Percentiles rank a stretch among this genome's conserved stretches.
Evolutionary conservation across 2,797 vertebrate genomes (phyloP).

Genomic region (Phataginus tricuspis): DNA sequence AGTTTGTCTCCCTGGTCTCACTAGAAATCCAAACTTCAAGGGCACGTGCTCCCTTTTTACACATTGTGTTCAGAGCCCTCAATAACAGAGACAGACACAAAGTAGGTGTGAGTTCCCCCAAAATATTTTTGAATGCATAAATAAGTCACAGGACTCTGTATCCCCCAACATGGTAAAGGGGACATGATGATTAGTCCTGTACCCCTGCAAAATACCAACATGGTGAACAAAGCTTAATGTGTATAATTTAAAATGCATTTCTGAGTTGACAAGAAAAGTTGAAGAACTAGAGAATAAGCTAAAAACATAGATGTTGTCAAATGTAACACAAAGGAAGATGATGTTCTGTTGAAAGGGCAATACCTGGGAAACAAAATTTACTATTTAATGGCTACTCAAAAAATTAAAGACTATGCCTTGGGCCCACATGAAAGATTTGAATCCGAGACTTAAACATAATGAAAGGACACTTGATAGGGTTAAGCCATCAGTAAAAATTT

Average conservation of each 20-base stretch:
- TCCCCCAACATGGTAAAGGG: not conserved
- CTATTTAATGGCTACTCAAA: not conserved
- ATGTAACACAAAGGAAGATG: not conserved
- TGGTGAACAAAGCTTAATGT: not conserved
- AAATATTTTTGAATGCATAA: not conserved
- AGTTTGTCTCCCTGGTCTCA: not conserved
- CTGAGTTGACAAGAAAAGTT: not conserved
- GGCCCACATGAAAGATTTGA: not conserved
- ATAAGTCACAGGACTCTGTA: not conserved
- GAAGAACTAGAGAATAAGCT: not conserved
- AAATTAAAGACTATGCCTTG: not conserved
- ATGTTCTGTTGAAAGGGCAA: not conserved
- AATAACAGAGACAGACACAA: not conserved
- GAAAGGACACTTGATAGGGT: not conserved
- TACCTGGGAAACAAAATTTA: not conserved
- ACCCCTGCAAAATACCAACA: not conserved
- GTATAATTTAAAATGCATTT: not conserved
- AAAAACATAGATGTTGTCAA: not conserved
- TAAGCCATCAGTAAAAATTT: not conserved
- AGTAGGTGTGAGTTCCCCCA: not conserved
- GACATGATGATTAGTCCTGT: not conserved
- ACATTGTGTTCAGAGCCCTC: not conserved
- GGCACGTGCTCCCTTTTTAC: not conserved
- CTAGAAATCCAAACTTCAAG: not conserved
- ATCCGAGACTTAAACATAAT: not conserved